These are phyloP conservation scores for Sorex araneus DNA, from an alignment of 2,113 vertebrate genomes.

Conservation along the genomic window DNA sequence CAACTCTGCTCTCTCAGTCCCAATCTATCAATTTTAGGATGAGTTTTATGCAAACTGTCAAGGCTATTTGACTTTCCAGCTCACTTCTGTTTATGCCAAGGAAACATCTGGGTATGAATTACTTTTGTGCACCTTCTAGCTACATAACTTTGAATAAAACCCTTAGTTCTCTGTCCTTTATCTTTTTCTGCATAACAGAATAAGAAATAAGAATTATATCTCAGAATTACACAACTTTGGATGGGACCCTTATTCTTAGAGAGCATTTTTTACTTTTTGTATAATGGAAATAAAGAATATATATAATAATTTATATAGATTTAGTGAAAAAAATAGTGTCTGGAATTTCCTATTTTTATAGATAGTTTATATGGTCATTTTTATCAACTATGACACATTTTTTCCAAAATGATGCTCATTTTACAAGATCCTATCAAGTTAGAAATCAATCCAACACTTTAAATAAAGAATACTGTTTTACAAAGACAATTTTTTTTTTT, in stretches of 20 bases:
- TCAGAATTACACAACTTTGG: too few species aligned
- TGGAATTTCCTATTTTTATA: neutral
- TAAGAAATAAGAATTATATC: neutral
- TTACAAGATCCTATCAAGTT: neutral
- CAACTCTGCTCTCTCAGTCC: neutral
- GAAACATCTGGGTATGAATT: neutral
- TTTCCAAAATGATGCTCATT: conserved; percentile 9
- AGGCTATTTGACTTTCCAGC: neutral
- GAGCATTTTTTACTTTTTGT: neutral
- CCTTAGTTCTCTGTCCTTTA: neutral
- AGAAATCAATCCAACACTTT: neutral
- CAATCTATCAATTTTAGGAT: too few species aligned
- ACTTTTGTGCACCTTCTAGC: neutral
- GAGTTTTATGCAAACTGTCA: too few species aligned
- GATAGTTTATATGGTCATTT: neutral
- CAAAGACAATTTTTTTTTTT: neutral
- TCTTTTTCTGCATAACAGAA: conserved; percentile 1
- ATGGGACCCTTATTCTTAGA: neutral
- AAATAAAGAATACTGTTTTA: neutral
- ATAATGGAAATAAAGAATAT: neutral
- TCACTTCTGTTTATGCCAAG: neutral
- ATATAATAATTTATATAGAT: neutral
- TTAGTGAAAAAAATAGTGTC: neutral
- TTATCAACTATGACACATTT: neutral
- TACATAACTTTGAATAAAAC: neutral